A percentile compares a stretch with the other conserved stretches of the same genome.
phyloP scores from a whole-genome alignment of 1,140 invertebrate species.

The Drosophila prosaltans region DNA sequence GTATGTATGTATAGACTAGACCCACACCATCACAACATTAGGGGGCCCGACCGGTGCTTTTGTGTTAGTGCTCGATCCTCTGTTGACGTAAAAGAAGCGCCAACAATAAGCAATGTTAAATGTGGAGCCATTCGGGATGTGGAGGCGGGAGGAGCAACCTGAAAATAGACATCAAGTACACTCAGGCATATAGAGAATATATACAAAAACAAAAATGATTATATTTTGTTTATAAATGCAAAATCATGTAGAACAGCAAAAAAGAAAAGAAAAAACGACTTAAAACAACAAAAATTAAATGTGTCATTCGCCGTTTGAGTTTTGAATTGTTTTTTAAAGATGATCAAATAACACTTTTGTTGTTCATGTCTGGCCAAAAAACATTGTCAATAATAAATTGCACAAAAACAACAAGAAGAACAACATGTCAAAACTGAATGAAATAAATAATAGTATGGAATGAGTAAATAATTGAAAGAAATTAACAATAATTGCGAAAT shows the following conservation, averaged over 20 bases:
- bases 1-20: constrained; percentile 1
- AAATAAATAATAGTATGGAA: neutral
- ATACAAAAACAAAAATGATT: constrained; percentile 25
- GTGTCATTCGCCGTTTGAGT: constrained; percentile 39
- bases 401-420: neutral
- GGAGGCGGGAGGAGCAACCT: constrained; percentile 27
- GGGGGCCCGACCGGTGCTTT: constrained; percentile 58
- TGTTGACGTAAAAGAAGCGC: constrained; percentile 52
- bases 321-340: constrained; percentile 20
- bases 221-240: constrained; percentile 21
- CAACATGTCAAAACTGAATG: neutral
- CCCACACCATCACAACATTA: constrained; percentile 42
- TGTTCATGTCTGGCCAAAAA: neutral
- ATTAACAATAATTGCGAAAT: neutral
- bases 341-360: constrained; percentile 2
- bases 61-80: constrained; percentile 8
- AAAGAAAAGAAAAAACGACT: neutral
- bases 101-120: constrained; percentile 21
- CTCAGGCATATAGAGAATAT: constrained; percentile 12
- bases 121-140: constrained; percentile 11
- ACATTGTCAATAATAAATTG: constrained; percentile 6
- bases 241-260: constrained; percentile 25
- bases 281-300: constrained; percentile 14
- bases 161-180: constrained; percentile 43
- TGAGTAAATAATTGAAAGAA: neutral